Evolutionary conservation across 2,113 vertebrate species (phyloP).

Genomic region (Pachycephala philippinensis): DNA sequence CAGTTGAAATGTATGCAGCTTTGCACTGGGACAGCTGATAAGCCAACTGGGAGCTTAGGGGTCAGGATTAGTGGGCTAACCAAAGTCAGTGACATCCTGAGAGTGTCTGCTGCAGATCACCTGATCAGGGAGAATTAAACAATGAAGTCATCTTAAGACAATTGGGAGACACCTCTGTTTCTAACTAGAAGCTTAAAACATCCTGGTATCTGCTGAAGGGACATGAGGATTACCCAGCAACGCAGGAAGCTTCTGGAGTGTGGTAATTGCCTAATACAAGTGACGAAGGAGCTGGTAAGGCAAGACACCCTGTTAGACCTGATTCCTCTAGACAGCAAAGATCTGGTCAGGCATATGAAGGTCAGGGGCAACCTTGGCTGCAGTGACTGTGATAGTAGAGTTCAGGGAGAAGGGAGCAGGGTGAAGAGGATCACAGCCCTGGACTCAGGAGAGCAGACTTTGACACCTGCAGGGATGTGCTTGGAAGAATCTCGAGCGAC

Average conservation of each 20-base stretch:
- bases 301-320: background rate
- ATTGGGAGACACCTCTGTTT: background rate
- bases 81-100: background rate
- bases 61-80: background rate
- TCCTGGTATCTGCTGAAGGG: background rate
- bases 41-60: accelerated
- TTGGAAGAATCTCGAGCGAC: background rate
- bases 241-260: background rate
- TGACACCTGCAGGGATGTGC: background rate
- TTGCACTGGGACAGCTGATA: background rate
- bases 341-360: background rate
- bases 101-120: background rate
- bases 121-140: background rate
- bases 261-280: background rate
- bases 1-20: background rate
- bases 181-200: background rate
- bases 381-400: background rate
- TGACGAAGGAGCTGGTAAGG: background rate
- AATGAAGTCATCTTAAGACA: background rate
- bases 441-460: background rate
- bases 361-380: background rate
- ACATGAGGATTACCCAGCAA: background rate
- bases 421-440: background rate
- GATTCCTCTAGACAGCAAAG: background rate
- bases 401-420: background rate